These are phyloP conservation scores for Myotis vivesi DNA, from an alignment of 2,797 vertebrate species.

Conservation along the genomic window DNA sequence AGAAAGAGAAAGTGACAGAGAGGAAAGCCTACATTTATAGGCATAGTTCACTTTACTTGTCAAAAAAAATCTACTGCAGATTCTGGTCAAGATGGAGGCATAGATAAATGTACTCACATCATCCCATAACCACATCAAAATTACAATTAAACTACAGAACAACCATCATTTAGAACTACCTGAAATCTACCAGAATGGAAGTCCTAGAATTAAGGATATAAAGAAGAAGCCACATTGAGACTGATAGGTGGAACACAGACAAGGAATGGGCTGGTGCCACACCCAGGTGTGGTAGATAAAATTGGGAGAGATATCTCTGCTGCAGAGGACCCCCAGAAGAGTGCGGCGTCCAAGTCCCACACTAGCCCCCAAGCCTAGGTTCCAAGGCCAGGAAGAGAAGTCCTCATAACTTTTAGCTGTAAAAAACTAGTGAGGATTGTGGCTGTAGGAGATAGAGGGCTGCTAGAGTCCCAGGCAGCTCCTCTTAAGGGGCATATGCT, in stretches of 20 bases:
- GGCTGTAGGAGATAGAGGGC: background rate
- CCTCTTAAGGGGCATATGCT: background rate
- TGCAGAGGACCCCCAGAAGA: background rate
- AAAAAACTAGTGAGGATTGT: background rate
- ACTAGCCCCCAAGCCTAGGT: background rate
- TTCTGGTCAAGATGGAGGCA: background rate
- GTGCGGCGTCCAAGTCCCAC: background rate
- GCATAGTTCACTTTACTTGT: background rate
- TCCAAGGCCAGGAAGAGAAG: background rate
- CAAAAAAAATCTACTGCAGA: background rate
- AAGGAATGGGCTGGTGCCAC: background rate
- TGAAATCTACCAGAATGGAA: background rate
- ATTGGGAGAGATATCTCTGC: background rate
- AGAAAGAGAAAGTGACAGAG: background rate
- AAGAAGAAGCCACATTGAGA: background rate
- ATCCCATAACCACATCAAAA: background rate
- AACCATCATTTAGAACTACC: background rate
- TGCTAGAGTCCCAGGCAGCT: background rate
- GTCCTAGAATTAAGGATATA: background rate
- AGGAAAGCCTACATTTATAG: background rate
- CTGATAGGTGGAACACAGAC: background rate
- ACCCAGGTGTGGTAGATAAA: background rate
- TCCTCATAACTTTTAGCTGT: background rate
- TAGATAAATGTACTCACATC: background rate
- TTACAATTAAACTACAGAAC: background rate